phyloP scores from a whole-genome alignment of 1,140 invertebrate genomes.

The Drosophila sp. region DNA sequence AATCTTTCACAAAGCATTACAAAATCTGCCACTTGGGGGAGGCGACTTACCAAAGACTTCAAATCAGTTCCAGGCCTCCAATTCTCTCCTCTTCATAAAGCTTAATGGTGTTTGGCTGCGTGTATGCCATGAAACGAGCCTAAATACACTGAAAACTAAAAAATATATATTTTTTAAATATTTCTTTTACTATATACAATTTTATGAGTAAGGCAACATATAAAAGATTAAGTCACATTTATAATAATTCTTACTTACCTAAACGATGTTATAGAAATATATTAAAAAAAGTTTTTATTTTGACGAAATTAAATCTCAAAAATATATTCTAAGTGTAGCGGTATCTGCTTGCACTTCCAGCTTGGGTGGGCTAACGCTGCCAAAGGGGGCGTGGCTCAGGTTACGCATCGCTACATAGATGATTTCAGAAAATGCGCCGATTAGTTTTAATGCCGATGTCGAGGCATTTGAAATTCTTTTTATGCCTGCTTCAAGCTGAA shows the following conservation, averaged over 20 bases:
- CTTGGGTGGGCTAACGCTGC: slow-evolving; percentile 46
- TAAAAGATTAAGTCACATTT: no score
- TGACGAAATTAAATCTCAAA: no score
- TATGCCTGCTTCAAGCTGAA: background rate
- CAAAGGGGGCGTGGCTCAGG: slow-evolving; percentile 22
- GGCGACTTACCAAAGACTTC: background rate
- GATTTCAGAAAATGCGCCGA: slow-evolving; percentile 62
- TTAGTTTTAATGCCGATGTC: slow-evolving; percentile 64
- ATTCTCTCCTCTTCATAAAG: slow-evolving; percentile 55
- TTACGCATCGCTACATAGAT: slow-evolving; percentile 74
- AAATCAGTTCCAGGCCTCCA: background rate
- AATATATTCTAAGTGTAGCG: background rate
- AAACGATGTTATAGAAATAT: no score
- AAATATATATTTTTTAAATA: no score
- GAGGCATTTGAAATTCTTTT: slow-evolving; percentile 41
- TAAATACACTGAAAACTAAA: no score
- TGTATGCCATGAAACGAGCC: slow-evolving; percentile 56
- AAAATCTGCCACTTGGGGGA: slow-evolving; percentile 73
- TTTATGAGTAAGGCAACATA: no score
- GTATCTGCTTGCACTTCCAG: slow-evolving; percentile 53
- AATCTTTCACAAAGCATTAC: slow-evolving; percentile 77
- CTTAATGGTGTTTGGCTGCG: slow-evolving; percentile 71
- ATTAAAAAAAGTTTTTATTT: no score
- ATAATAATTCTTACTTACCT: no score
- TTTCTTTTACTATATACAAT: no score